phyloP scores from a whole-genome alignment of 2,113 vertebrate genomes.

The Accipiter cooperii region DNA sequence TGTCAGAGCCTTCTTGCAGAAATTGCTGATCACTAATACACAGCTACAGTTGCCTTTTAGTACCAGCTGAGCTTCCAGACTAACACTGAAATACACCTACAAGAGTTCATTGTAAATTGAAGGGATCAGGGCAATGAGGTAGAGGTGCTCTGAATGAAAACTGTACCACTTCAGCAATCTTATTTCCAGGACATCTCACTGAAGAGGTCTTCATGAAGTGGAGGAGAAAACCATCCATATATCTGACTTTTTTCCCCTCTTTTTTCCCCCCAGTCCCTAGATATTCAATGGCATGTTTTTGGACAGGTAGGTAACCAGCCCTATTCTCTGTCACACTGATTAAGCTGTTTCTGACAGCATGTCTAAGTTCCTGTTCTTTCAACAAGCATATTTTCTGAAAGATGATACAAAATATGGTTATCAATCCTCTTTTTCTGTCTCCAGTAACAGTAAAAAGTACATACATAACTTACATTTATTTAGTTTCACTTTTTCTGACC shows the following conservation, averaged over 20 bases:
- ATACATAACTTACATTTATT: not conserved
- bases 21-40: not conserved
- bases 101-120: not conserved
- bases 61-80: not conserved
- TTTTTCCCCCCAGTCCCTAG: rapidly evolving
- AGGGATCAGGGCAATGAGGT: not conserved
- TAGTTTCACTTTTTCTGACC: not conserved
- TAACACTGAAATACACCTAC: not conserved
- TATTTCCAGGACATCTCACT: not conserved
- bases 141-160: not conserved
- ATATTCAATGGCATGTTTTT: not conserved
- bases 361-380: not conserved
- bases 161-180: not conserved
- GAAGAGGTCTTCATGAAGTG: not conserved
- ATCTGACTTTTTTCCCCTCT: not conserved
- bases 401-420: not conserved
- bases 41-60: not conserved
- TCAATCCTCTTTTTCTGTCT: not conserved
- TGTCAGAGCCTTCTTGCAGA: not conserved
- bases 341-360: not conserved
- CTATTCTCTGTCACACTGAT: not conserved
- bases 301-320: rapidly evolving
- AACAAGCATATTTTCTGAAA: not conserved
- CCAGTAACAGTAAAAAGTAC: not conserved
- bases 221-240: not conserved